Base-by-base conservation (phyloP, 1,140 invertebrate genomes). In the Cotesia vestalis region DNA sequence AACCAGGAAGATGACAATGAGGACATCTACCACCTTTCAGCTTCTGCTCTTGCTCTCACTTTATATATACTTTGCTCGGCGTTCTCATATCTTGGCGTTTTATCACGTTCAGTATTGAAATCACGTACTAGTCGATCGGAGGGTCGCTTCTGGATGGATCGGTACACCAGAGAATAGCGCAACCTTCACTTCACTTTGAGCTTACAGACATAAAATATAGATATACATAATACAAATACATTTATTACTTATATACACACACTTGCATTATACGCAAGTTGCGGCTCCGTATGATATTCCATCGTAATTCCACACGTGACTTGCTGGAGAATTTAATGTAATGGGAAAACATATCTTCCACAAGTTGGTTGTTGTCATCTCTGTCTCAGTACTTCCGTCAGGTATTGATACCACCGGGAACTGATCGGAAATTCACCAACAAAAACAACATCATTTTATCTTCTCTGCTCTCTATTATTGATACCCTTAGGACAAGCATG, bases 101-200 rank as follows among this genome's bases (percentile, higher is more conserved):
- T 60, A 59, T 14, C 72, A 73, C 76, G 63, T 77, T 79, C 73
- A 63, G 72, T 63, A 79, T 79, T 78, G 77, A 77, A 79, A 79
- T 78, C 77, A 79, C 77, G 77, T 79, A 75, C 69, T 69, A 64
- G 59, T 55, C 71, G 72, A 79, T 78, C 68, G 74, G 73, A 73
- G 76, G 66, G 74, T 75, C 77, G 76, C 77, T 77, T 77, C 76
- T 74, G 76, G 70, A 77, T 55, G 38, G 40, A 62, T 69, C 69
- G 52, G 52, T 53, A 34, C 73, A 40, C 60, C 46, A 75, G 64
- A 62, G 61, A 27, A 69, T 52, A 57, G 67, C 52, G 70, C 69
- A 67, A 73, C 63, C 34, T 64, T 69, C 67, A 67, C 34, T 64
- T 69, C 67, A 67, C 67, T 34, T 67, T 35, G 61, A 61, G 6